Evolutionary conservation across 2,797 vertebrate species (phyloP).

Genomic region (Ptychadena robeensis): DNA sequence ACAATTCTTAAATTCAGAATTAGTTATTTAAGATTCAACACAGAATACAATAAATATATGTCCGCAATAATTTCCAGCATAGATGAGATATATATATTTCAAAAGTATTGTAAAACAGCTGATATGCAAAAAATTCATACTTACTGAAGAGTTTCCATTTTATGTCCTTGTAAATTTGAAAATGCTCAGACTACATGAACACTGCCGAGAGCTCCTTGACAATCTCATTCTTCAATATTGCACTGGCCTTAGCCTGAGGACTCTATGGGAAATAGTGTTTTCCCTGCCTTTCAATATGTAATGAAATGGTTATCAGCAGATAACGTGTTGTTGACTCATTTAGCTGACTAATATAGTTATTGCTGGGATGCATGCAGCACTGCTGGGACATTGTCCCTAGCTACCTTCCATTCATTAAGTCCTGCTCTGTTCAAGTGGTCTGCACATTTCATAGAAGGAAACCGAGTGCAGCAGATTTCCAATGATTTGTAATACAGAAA

Average conservation of each 20-base stretch:
- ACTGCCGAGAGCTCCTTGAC: neutral
- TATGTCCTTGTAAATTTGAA: neutral
- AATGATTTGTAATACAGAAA: neutral
- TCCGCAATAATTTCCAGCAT: neutral
- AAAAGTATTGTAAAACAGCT: neutral
- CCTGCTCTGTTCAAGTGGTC: neutral
- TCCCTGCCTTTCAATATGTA: constrained; percentile 43
- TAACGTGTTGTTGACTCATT: constrained; percentile 58
- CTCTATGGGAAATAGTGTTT: constrained; percentile 37
- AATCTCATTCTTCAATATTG: constrained; percentile 27
- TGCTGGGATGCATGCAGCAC: constrained; percentile 47
- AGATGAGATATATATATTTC: neutral
- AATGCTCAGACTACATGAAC: neutral
- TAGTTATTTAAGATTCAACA: neutral
- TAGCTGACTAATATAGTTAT: constrained; percentile 56
- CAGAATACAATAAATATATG: neutral
- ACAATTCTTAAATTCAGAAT: neutral
- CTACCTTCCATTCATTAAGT: constrained; percentile 53
- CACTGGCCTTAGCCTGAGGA: constrained; percentile 18
- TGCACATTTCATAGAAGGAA: neutral
- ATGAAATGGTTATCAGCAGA: constrained; percentile 62
- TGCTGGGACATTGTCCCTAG: constrained; percentile 50
- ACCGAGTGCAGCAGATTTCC: neutral
- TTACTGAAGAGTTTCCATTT: constrained; percentile 24
- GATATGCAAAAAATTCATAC: neutral